Conservation (phyloP, 2,888 invertebrate species). For the Ferdinandea cuprea region DNA sequence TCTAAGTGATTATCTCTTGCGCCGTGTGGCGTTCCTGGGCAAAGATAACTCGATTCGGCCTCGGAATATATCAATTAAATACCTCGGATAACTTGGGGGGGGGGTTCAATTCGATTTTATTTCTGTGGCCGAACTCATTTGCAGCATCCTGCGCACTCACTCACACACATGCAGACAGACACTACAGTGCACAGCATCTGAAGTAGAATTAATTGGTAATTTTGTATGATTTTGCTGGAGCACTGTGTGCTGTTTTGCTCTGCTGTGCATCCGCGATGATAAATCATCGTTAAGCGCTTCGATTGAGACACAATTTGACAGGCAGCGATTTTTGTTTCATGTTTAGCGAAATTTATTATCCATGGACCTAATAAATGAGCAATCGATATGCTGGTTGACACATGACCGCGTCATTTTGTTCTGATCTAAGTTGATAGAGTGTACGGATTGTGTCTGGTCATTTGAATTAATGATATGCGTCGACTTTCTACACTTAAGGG, state of each 20-base stretch:
- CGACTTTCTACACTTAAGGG: neutral
- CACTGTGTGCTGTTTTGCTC: conserved; percentile 15
- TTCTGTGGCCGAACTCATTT: conserved; percentile 58
- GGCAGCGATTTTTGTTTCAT: conserved; percentile 70
- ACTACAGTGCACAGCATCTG: conserved; percentile 11
- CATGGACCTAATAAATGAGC: conserved; percentile 57
- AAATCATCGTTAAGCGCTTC: conserved; percentile 71
- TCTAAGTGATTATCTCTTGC: conserved; percentile 52
- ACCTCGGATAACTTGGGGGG: conserved; percentile 50
- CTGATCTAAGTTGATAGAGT: conserved; percentile 36
- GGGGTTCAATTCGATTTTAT: conserved; percentile 36
- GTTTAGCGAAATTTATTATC: conserved; percentile 73
- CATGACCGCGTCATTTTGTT: conserved; percentile 61
- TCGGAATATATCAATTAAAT: conserved; percentile 72
- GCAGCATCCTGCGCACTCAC: conserved; percentile 47
- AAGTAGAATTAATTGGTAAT: conserved; percentile 69
- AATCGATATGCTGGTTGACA: conserved; percentile 51
- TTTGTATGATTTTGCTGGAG: conserved; percentile 65
- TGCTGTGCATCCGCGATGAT: conserved; percentile 42
- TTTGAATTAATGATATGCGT: conserved; percentile 18
- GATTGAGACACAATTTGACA: conserved; percentile 74
- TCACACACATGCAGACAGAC: neutral
- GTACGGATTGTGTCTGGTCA: conserved; percentile 3
- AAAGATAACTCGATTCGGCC: conserved; percentile 39
- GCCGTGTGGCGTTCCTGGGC: conserved; percentile 36